Conservation (phyloP, 2,113 vertebrate genomes). For the Hippoglossus stenolepis region DNA sequence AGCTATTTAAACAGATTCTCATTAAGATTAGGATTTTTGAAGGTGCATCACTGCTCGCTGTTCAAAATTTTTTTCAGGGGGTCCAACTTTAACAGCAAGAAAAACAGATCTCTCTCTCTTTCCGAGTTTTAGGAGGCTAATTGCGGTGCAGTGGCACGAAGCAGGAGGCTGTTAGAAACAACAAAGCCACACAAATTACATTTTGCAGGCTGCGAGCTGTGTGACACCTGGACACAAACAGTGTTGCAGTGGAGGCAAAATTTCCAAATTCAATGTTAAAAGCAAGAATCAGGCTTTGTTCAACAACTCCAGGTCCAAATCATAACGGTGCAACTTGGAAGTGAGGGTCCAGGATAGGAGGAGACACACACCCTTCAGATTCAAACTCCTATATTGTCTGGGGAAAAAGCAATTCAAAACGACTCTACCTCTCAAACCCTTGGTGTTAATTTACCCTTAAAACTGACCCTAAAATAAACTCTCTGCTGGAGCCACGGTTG, state of each 20-base stretch:
- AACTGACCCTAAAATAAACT: not conserved
- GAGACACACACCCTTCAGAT: not conserved
- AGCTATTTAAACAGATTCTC: not conserved
- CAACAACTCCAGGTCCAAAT: not conserved
- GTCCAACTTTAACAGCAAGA: not conserved
- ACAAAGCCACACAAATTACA: not conserved
- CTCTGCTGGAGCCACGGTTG: not conserved
- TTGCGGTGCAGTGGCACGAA: not conserved
- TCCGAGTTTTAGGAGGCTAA: not conserved
- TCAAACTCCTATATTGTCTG: no score
- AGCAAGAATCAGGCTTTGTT: no score
- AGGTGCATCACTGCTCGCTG: not conserved
- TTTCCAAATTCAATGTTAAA: no score
- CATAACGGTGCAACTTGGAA: not conserved
- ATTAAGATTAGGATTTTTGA: not conserved
- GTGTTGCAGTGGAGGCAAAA: no score
- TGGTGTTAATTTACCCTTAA: not conserved
- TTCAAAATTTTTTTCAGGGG: not conserved
- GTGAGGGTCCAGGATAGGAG: not conserved
- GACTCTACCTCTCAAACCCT: not conserved
- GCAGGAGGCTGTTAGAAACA: conserved; percentile 10
- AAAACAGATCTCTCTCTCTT: not conserved
- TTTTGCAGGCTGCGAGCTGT: not conserved
- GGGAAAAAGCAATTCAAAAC: no score
- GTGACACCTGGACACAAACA: not conserved